Base-by-base conservation (phyloP, 2,888 invertebrate species). In the Drosophila flavopinicola region DNA sequence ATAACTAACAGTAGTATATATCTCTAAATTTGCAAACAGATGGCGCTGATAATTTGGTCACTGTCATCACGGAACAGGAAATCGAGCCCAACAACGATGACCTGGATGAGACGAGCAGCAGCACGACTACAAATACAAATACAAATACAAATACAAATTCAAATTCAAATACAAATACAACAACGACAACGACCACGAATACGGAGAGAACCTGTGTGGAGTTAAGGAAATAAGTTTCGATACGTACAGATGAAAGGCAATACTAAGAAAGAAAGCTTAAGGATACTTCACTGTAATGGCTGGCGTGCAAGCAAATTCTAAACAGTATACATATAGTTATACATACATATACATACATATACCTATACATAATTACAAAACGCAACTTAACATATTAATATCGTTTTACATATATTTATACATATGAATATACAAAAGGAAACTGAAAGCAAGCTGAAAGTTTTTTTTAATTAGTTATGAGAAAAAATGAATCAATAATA, bases 11-110 rank as follows among this genome's bases (percentile, higher is more conserved):
- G 15, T 0, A 6, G 6, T 15, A 5, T 10, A 20, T 13, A 29
- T 30, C 2, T 13, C 9, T 33, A 1, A 37, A 91, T 91, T 72
- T 77, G 1, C 0, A 11, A 24, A 87, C 92, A 92, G 42, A 92
- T 94, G 96, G 95, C 90, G 96, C 97, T 91, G 93, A 96, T 88
- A 95, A 96, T 88, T 92, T 98, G 87, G 98, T 98, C 71, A 96
- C 96, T 39, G 97, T 96, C 49, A 97, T 98, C 94, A 96, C 95
- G 37, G 95, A 97, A 88, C 96, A 97, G 88, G 94, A 93, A 78
- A 90, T 90, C 70, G 91, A 91, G 73, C 76, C 88, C 54, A 82
- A 80, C 37, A 73, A 78, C 65, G 68, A 74, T 11, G 76, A 88
- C 24, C 35, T 66, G 49, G 77, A 85, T 29, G 83, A 80, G 54